Evolutionary conservation across 2,113 vertebrate species (phyloP).

Genomic region (Oceanodroma tethys): DNA sequence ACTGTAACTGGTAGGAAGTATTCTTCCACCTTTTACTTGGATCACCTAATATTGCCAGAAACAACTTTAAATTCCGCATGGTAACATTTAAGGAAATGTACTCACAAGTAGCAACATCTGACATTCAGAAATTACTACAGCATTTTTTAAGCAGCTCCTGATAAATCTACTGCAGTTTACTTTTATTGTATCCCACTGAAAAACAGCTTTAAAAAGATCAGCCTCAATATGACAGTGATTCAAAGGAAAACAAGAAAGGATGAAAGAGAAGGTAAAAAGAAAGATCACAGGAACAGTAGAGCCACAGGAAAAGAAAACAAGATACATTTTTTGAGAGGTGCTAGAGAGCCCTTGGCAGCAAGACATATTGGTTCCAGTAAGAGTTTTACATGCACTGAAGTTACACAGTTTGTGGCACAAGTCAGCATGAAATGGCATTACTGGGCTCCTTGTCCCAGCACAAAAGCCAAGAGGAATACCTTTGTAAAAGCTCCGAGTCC

Average conservation of each 20-base stretch:
- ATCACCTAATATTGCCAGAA: neutral
- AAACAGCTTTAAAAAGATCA: neutral
- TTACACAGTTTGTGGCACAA: neutral
- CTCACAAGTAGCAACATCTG: neutral
- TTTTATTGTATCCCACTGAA: neutral
- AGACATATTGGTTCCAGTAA: neutral
- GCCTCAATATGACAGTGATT: neutral
- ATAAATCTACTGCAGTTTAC: neutral
- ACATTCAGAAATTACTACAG: neutral
- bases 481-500: conserved; percentile 84
- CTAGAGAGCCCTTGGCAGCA: neutral
- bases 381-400: neutral
- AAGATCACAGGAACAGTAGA: neutral
- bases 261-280: neutral
- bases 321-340: neutral
- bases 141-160: neutral
- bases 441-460: neutral
- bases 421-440: neutral
- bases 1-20: neutral
- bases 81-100: neutral
- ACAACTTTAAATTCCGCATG: neutral
- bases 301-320: neutral
- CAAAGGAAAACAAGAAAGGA: neutral
- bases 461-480: conserved; percentile 49
- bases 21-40: neutral